Conservation (phyloP, 2,113 vertebrate species). For the Dinomys branickii region DNA sequence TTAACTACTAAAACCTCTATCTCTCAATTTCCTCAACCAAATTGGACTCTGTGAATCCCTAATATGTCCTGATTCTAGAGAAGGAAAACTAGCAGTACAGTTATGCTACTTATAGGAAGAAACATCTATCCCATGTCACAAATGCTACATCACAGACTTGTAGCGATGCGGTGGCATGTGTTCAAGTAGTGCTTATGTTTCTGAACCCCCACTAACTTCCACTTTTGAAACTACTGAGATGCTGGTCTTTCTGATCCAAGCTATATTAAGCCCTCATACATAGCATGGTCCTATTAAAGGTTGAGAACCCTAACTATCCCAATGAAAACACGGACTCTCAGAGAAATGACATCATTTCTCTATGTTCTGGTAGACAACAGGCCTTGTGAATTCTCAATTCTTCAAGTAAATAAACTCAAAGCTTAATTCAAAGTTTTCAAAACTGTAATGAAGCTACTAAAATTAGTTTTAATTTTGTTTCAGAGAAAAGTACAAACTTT, state of each 20-base stretch:
- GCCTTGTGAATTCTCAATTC: not conserved
- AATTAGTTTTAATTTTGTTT: conserved; percentile 22
- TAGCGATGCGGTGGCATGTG: not conserved
- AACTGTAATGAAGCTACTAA: not conserved
- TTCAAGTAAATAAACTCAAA: not conserved
- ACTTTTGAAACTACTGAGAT: accelerated
- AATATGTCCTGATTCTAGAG: not conserved
- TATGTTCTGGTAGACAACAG: not conserved
- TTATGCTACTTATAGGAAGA: not conserved
- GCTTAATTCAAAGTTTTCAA: conserved; percentile 22
- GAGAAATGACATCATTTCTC: not conserved
- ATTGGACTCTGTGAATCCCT: accelerated
- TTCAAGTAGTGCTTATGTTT: not conserved
- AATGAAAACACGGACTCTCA: not conserved
- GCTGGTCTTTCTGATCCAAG: not conserved
- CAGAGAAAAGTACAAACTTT: not conserved
- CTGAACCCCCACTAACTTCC: not conserved
- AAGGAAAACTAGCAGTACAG: not conserved
- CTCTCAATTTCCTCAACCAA: not conserved
- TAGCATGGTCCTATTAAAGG: not conserved
- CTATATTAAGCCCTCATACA: not conserved
- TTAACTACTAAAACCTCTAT: not conserved
- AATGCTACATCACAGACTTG: not conserved
- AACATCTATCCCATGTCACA: not conserved
- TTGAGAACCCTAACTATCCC: not conserved